Evolutionary conservation across 2,797 vertebrate species (phyloP).

Genomic region (Tiaroga cobitis): DNA sequence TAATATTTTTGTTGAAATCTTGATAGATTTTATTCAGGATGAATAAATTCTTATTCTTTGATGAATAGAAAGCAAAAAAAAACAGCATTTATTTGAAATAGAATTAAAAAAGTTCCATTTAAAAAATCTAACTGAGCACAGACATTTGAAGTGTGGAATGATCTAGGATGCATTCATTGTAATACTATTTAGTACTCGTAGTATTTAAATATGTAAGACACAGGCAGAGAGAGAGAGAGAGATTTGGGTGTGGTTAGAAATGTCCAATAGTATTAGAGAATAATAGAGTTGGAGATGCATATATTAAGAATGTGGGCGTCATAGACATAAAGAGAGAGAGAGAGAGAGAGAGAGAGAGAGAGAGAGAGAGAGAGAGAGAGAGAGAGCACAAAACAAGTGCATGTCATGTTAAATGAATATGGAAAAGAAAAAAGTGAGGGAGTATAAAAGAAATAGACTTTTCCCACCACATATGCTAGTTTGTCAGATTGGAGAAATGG

Average conservation of each 20-base stretch:
- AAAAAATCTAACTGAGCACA: too few relatives aligned
- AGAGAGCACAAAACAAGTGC: conserved; percentile 20
- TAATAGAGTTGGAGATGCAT: conserved; percentile 15
- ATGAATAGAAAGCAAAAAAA: not conserved
- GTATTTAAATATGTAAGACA: too few relatives aligned
- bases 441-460: not conserved
- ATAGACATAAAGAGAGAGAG: conserved; percentile 21
- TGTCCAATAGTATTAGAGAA: conserved; percentile 31
- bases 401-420: conserved; percentile 40
- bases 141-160: too few relatives aligned
- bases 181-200: too few relatives aligned
- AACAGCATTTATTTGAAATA: too few relatives aligned
- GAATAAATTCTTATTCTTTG: too few relatives aligned
- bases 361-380: conserved; percentile 9
- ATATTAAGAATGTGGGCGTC: not conserved
- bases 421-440: conserved; percentile 16
- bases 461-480: not conserved
- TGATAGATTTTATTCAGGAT: not conserved
- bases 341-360: not conserved
- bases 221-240: not conserved
- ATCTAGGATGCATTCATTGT: too few relatives aligned
- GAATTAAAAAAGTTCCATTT: too few relatives aligned
- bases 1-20: not conserved
- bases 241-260: not conserved
- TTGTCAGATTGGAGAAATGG: not conserved